Evolutionary conservation across 1,140 invertebrate species (phyloP).

Genomic region (Drosophila malerkotliana): DNA sequence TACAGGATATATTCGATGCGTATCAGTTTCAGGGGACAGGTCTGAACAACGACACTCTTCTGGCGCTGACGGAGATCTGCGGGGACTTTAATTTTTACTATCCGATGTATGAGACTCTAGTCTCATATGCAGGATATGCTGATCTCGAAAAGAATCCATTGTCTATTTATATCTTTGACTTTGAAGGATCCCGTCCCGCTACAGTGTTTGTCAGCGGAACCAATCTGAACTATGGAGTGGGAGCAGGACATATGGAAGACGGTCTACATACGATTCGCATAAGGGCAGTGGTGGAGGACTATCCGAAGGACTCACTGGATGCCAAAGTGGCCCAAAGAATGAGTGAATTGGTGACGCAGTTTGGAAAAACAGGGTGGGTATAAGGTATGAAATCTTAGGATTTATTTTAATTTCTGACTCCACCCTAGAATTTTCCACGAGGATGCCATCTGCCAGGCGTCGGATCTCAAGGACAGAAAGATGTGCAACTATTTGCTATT

Average conservation of each 20-base stretch:
- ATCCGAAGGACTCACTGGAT: constrained; percentile 38
- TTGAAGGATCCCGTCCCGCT: constrained; percentile 5
- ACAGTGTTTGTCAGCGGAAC: neutral
- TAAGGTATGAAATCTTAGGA: neutral
- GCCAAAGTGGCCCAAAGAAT: constrained; percentile 33
- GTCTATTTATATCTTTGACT: constrained; percentile 55
- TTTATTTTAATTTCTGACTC: neutral
- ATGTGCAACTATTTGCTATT: constrained; percentile 51
- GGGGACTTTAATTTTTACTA: constrained; percentile 61
- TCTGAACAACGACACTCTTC: constrained; percentile 48
- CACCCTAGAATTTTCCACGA: constrained; percentile 13
- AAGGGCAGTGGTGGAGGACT: constrained; percentile 24
- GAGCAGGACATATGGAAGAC: constrained; percentile 69
- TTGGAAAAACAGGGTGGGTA: constrained; percentile 56
- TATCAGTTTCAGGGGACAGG: constrained; percentile 17
- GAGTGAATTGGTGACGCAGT: constrained; percentile 36
- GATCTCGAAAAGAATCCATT: constrained; percentile 41
- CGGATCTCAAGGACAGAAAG: constrained; percentile 21
- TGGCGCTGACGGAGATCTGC: constrained; percentile 19
- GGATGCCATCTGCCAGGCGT: constrained; percentile 16
- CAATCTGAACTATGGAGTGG: constrained; percentile 19
- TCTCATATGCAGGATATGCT: constrained; percentile 49
- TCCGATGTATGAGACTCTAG: constrained; percentile 45
- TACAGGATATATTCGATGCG: constrained; percentile 26
- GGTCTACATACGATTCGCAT: constrained; percentile 51